These are phyloP conservation scores for Mormyrus iriodes DNA, from an alignment of 2,113 vertebrate genomes.

Conservation along the genomic window DNA sequence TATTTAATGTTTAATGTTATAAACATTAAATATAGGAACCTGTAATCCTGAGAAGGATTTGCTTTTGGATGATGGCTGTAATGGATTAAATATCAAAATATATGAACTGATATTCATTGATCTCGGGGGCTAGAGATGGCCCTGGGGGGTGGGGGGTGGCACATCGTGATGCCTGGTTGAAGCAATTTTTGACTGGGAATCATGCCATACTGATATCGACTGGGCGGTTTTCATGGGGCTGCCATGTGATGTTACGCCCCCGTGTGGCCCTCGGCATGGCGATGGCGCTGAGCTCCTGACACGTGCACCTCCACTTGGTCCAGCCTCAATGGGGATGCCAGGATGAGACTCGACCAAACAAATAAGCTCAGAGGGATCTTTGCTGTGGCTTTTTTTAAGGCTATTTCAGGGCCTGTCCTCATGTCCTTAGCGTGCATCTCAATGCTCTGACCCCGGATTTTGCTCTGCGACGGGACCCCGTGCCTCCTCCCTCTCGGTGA, in stretches of 20 bases:
- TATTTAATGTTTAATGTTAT: background rate
- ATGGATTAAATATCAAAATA: background rate
- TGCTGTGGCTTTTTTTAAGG: background rate
- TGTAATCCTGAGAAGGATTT: background rate
- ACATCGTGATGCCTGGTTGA: background rate
- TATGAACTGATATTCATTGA: no score
- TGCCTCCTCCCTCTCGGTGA: background rate
- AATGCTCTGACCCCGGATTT: background rate
- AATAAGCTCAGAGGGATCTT: background rate
- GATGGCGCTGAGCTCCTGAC: background rate
- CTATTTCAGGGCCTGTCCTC: background rate
- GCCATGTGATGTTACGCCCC: background rate
- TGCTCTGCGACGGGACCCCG: background rate
- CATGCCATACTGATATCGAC: background rate
- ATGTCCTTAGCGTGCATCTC: background rate
- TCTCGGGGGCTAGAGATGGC: no score
- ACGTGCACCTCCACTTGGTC: background rate
- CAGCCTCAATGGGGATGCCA: background rate
- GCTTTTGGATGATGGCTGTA: background rate
- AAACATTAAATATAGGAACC: background rate
- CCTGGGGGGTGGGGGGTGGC: background rate
- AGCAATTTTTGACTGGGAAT: background rate
- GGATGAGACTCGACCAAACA: background rate
- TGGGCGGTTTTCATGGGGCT: background rate
- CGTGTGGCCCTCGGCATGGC: background rate